Base-by-base conservation (phyloP, 2,113 vertebrate species). In the Thunnus maccoyii region DNA sequence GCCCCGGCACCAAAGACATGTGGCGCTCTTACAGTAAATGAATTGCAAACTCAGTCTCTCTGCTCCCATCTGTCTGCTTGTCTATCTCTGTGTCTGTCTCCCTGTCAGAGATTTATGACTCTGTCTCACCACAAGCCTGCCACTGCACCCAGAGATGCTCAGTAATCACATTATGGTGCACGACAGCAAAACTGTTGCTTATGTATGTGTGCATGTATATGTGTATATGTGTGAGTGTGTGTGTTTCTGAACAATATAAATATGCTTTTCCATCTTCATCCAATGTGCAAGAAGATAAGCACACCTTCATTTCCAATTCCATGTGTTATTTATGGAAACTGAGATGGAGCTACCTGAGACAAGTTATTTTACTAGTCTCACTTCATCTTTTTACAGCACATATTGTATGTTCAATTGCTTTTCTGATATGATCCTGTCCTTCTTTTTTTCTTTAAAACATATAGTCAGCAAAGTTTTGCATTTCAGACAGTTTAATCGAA, bases 21-120 rank as follows among this genome's bases (percentile, higher is more conserved):
- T 47, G 65, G 63, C 4, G 74, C 75, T 88, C 77, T 79, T 65
- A 82, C 55, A 69, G 54, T 55, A 77, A 84, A 72, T 51, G 16
- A 71, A 67, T 41, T 58, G 69, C 77, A 61, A 64, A 67, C 65
- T 85, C 78, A 61, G 69, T 81, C 73, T 76, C 76, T 60, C 68
- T 16, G 67, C 78, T 79, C 68, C 75, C 48, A 85, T 81, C 76
- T 85, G 85, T 71, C 25, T 12, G 58, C 3, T 1, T 62, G 70
- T 86, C 57, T 62, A 7, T 77, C 48, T 69, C 55, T 72, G 32
- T 64, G 41, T 86, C 76, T 62, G 56, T 70, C 70, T 36, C 25
- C 46, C 76, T 68, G 61, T 85, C 75, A 73, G 70, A 82, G 78
- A 85, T 84, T 73, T 81, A 87, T 76, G 71, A 62, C 77, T 73